Base-by-base conservation (phyloP, 23 tunicate species). In the Diplosoma virens region DNA sequence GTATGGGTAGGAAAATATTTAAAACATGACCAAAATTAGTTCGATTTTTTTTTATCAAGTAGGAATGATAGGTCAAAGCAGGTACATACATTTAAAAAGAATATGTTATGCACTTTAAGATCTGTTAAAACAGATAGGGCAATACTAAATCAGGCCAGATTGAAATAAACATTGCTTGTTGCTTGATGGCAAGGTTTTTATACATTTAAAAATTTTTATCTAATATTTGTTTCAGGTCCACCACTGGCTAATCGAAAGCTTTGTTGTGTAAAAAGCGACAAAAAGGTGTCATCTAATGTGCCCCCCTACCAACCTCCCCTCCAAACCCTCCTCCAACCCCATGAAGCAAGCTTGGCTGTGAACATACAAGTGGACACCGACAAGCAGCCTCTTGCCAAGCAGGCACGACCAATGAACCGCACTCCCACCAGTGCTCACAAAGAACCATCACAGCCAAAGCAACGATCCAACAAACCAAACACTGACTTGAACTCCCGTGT, bases 341-440 rank as follows among this genome's bases (percentile, higher is more conserved):
- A 77, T 6, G 48, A 73, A 3, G 37, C 33, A 33, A 41, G 85
- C 54, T n/a, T 80, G 67, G 52, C 78, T 29, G 54, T 80, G 67
- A 80, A 36, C 33, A 53, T 80, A 77, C 47, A 32, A n/a, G 4
- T 80, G 7, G 41, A 31, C 37, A 20, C 77, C 21, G 83, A 65
- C 25, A 31, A 65, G 22, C 30, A 41, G 41, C 16, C 50, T 32
- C 60, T 33, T 0, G 24, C 26, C 26, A 79, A 79, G 28, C 65
- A 34, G 20, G 37, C 47, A 0, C 79, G 72, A 26, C 25, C 72
- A 2, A 58, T 71, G 86, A 73, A 71, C 45, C 71, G 72, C 1
- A 72, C 77, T 11, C 71, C 72, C 0, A 16, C 67, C 21, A 71
- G 46, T 59, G 86, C 86, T 22, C 71, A 72, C 30, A 58, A 48